Evolutionary conservation across 2,113 vertebrate genomes (phyloP), one percentile per base, ranked within the genome.

Genomic region (Pituophis catenifer): DNA sequence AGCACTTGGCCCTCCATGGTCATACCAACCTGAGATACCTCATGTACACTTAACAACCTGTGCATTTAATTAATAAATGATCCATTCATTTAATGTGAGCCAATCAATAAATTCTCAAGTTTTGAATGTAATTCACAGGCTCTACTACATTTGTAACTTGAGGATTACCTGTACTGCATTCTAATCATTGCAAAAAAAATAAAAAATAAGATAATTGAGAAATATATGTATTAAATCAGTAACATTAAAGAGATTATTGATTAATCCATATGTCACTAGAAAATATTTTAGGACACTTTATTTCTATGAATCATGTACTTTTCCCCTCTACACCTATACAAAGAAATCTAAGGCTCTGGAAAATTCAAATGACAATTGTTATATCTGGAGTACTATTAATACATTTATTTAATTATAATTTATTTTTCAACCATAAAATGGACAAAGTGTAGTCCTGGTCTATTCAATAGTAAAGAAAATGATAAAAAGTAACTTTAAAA

Each of bases 321-420:
- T 17, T 44, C 33, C 7, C 59, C 55, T 8, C 38, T 59, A 90
- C 3, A 29, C 62, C 26, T 70, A 38, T 11, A 86, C 88, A 94
- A 38, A 91, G 89, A 92, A 15, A 38, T 8, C 38, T 91, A 2
- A 93, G 85, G 15, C 86, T 13, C 86, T 91, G 86, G 5, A 94
- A 88, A 44, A 94, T 21, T 96, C 95, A 98, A 97, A 97, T 96
- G 96, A 97, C 97, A 97, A 91, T 94, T 97, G 19, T 96, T 97
- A 93, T 95, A 97, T 96, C 93, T 97, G 95, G 96, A 97, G 94
- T 97, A 98, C 98, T 97, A 98, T 97, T 98, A 98, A 98, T 97
- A 98, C 97, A 97, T 98, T 98, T 98, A 98, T 98, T 98, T 97
- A 97, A 97, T 97, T 97, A 96, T 97, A 97, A 97, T 98, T 97